Evolutionary conservation across 1,140 invertebrate genomes (phyloP).

Genomic region (Drosophila lacertosa): DNA sequence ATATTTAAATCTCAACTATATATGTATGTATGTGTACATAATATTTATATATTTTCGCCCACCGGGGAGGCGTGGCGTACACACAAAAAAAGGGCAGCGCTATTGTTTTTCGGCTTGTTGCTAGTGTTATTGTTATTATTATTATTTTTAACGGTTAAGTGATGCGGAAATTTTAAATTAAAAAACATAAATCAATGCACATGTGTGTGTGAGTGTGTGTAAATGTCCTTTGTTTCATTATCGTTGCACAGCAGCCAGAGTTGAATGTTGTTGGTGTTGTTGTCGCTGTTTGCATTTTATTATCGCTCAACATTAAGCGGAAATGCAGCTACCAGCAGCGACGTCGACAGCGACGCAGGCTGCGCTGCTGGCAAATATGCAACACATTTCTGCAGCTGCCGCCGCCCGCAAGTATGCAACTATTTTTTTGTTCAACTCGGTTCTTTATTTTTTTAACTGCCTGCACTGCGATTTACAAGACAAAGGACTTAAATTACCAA

Average conservation of each 20-base stretch:
- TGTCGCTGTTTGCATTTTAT: slow-evolving; percentile 74
- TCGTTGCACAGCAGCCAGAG: slow-evolving; percentile 49
- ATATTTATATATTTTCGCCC: slow-evolving; percentile 1
- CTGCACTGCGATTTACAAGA: slow-evolving; percentile 34
- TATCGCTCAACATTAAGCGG: slow-evolving; percentile 79
- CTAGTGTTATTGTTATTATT: slow-evolving; percentile 64
- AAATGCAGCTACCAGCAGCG: slow-evolving; percentile 70
- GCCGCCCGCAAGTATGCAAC: slow-evolving; percentile 67
- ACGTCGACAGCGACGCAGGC: slow-evolving; percentile 11
- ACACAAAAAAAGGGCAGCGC: slow-evolving; percentile 55
- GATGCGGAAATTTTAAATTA: slow-evolving; percentile 84
- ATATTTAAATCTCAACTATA: slow-evolving; percentile 71
- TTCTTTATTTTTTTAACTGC: slow-evolving; percentile 44
- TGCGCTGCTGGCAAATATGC: slow-evolving; percentile 13
- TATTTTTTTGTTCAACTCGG: too few species aligned
- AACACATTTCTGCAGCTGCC: slow-evolving; percentile 38
- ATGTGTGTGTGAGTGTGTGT: slow-evolving; percentile 26
- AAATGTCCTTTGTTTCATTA: slow-evolving; percentile 68
- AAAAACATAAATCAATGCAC: slow-evolving; percentile 84
- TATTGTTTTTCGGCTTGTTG: slow-evolving; percentile 48
- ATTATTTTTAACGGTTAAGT: slow-evolving; percentile 83
- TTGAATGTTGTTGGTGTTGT: slow-evolving; percentile 38
- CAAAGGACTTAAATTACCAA: slow-evolving; percentile 44
- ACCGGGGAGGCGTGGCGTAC: slow-evolving; percentile 26
- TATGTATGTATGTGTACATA: slow-evolving; percentile 12